Conservation (phyloP, 2,888 invertebrate genomes). For the Tetrapedia diversipes region DNA sequence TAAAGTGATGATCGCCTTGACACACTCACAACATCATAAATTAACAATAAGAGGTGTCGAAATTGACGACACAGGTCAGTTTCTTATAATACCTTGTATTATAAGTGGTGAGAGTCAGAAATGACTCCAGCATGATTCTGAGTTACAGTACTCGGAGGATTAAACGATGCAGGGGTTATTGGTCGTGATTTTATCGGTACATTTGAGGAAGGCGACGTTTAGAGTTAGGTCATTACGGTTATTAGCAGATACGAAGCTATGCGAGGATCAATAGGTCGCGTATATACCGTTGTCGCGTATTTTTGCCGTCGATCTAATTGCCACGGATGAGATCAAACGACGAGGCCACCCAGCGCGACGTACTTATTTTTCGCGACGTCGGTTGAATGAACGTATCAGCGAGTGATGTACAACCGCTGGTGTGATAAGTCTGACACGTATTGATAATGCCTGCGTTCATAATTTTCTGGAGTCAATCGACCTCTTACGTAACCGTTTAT, state of each 20-base stretch:
- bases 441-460: not conserved
- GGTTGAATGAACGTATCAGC: constrained; percentile 18
- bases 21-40: too few species aligned
- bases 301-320: constrained; percentile 17
- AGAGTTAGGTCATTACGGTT: not conserved
- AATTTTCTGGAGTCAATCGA: not conserved
- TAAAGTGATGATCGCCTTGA: too few species aligned
- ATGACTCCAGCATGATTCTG: too few species aligned
- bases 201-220: too few species aligned
- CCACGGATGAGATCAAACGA: constrained; percentile 8
- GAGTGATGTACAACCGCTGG: not conserved
- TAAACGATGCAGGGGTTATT: too few species aligned
- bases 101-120: too few species aligned
- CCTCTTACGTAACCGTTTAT: not conserved
- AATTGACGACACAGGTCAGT: too few species aligned
- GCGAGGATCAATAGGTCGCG: constrained; percentile 15
- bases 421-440: not conserved
- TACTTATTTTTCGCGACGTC: constrained; percentile 5
- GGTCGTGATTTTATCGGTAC: too few species aligned
- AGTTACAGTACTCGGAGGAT: too few species aligned
- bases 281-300: not conserved
- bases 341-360: not conserved
- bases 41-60: too few species aligned
- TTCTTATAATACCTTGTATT: too few species aligned
- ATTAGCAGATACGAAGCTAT: not conserved